A percentile compares a stretch with the other conserved stretches of the same genome.
Evolutionary conservation across 92 coral and sea anemone species (phyloP).

Genomic region (Epizoanthus ramosus): DNA sequence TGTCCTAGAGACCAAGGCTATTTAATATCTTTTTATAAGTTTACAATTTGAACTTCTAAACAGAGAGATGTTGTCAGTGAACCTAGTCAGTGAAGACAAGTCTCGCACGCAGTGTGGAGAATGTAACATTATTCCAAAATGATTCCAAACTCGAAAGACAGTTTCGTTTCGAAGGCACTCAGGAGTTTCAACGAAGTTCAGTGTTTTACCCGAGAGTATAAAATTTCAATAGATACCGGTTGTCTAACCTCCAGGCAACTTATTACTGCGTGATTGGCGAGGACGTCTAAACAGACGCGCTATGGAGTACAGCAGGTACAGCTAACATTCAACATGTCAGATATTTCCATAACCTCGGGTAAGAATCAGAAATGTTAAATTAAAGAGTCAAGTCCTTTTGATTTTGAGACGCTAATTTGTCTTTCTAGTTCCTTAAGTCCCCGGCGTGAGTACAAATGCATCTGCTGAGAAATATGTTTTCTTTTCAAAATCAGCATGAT

Average conservation of each 20-base stretch:
- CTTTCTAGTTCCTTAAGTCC: slow-evolving; percentile 21
- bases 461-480: slow-evolving; percentile 58
- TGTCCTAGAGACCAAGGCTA: slow-evolving; percentile 21
- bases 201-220: not conserved
- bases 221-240: not conserved
- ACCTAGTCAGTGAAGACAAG: not conserved
- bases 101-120: slow-evolving; percentile 13
- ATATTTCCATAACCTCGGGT: not conserved
- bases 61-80: slow-evolving; percentile 13
- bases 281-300: not conserved
- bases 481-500: slow-evolving; percentile 56
- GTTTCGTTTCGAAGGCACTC: not conserved
- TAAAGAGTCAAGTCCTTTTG: slow-evolving; percentile 3
- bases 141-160: not conserved
- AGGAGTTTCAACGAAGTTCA: not conserved
- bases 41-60: slow-evolving; percentile 41
- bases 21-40: slow-evolving; percentile 16
- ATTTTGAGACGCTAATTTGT: slow-evolving; percentile 8
- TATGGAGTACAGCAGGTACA: not conserved
- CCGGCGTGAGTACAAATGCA: slow-evolving; percentile 62
- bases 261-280: not conserved
- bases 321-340: not conserved
- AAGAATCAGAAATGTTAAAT: not conserved
- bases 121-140: not conserved
- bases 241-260: not conserved